phyloP scores from a whole-genome alignment of 2,113 vertebrate species.

The Percopsis transmontana region DNA sequence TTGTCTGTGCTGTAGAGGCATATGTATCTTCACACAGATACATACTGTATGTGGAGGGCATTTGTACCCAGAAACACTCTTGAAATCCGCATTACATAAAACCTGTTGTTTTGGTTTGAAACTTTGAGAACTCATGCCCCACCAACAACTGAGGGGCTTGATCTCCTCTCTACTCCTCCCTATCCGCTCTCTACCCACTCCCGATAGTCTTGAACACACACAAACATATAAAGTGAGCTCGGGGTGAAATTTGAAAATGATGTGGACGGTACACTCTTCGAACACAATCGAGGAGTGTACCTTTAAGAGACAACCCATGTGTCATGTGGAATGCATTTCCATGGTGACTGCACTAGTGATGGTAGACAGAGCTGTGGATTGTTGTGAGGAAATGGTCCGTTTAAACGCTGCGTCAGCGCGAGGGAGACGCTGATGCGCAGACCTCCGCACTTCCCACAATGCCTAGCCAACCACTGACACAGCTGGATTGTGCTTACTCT shows the following conservation, averaged over 20 bases:
- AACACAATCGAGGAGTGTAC: conserved; percentile 13
- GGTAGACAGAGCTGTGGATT: conserved; percentile 38
- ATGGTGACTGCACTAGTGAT: conserved; percentile 29
- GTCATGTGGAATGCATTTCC: conserved; percentile 29
- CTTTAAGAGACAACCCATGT: conserved; percentile 25
- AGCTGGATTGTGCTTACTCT: conserved; percentile 43
- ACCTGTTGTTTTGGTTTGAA: too few species aligned
- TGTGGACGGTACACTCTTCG: too few species aligned
- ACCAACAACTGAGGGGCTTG: too few species aligned
- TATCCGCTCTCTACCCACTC: too few species aligned
- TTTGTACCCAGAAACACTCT: too few species aligned
- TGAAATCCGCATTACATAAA: too few species aligned
- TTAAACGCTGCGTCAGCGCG: conserved; percentile 47
- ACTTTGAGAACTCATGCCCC: too few species aligned
- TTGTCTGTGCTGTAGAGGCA: conserved; percentile 39
- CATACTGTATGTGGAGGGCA: conserved; percentile 5
- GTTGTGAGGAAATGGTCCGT: conserved; percentile 54
- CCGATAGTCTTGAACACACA: too few species aligned
- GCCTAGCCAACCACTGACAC: conserved; percentile 42
- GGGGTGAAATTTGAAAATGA: too few species aligned
- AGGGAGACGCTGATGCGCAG: conserved; percentile 44
- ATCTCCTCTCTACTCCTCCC: too few species aligned
- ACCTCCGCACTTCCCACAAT: conserved; percentile 23
- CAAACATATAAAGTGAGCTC: too few species aligned
- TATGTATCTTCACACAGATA: conserved; percentile 29